phyloP scores from a whole-genome alignment of 2,113 vertebrate genomes.

The Enhydra lutris region DNA sequence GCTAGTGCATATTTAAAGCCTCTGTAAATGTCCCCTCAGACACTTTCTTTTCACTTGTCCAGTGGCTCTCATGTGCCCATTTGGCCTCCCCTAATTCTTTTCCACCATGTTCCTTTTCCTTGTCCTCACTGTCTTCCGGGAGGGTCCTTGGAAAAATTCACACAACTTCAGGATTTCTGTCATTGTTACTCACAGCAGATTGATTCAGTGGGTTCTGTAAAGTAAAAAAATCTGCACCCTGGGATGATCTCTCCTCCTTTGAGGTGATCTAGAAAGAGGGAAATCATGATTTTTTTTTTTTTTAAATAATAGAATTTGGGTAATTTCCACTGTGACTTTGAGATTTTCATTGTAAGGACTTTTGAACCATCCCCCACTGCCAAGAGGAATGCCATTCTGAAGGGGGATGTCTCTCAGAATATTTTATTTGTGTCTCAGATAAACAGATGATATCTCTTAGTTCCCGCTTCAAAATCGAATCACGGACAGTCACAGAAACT shows the following conservation, averaged over 20 bases:
- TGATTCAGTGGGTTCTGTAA: background rate
- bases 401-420: background rate
- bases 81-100: background rate
- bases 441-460: background rate
- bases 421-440: background rate
- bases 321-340: background rate
- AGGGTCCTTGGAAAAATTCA: background rate
- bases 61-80: accelerated
- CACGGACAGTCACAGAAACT: background rate
- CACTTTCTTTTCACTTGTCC: background rate
- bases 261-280: background rate
- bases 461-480: background rate
- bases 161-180: background rate
- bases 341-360: background rate
- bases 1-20: background rate
- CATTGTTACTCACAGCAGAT: background rate
- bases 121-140: background rate
- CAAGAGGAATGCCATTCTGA: background rate
- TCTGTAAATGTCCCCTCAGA: background rate
- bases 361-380: background rate
- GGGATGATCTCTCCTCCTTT: background rate
- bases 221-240: conserved; percentile 32
- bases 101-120: background rate
- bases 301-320: background rate
- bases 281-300: background rate